Conservation (phyloP, 2,888 invertebrate genomes). For the Rapana venosa region DNA sequence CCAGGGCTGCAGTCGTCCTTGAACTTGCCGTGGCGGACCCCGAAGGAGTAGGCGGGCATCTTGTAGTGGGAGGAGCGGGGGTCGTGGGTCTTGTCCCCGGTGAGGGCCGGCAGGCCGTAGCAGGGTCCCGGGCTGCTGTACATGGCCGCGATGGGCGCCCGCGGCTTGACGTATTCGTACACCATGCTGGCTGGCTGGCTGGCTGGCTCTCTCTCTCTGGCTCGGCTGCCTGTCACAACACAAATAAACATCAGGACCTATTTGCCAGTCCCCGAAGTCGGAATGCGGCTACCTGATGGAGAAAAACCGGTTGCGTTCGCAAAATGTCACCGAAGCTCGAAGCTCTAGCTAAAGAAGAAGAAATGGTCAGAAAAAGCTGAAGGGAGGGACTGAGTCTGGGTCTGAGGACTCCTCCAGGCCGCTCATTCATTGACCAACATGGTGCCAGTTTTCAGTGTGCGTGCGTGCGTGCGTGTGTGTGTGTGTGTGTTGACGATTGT, state of each 20-base stretch:
- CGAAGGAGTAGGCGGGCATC: slow-evolving; percentile 73
- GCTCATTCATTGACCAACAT: too few relatives aligned
- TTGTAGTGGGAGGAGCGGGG: slow-evolving; percentile 72
- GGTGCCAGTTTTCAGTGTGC: too few relatives aligned
- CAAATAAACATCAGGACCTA: too few relatives aligned
- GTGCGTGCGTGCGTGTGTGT: not conserved
- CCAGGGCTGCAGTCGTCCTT: slow-evolving; percentile 75
- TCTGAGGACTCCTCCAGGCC: too few relatives aligned
- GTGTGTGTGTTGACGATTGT: not conserved
- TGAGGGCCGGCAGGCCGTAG: slow-evolving; percentile 73
- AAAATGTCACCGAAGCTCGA: too few relatives aligned
- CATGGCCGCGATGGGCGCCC: slow-evolving; percentile 73
- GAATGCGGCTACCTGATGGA: too few relatives aligned
- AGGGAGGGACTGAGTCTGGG: too few relatives aligned
- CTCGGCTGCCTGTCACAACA: too few relatives aligned
- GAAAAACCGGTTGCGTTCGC: too few relatives aligned
- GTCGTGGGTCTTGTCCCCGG: slow-evolving; percentile 73
- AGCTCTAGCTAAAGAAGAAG: too few relatives aligned
- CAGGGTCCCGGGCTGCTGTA: slow-evolving; percentile 74
- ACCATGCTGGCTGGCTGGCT: slow-evolving; percentile 40
- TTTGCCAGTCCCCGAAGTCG: too few relatives aligned
- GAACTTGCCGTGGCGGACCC: slow-evolving; percentile 71
- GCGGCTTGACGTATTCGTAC: slow-evolving; percentile 69
- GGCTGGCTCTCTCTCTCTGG: not conserved
- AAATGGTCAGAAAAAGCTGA: too few relatives aligned